Conservation (phyloP, 2,797 vertebrate species). For the Brachymystax lenok region DNA sequence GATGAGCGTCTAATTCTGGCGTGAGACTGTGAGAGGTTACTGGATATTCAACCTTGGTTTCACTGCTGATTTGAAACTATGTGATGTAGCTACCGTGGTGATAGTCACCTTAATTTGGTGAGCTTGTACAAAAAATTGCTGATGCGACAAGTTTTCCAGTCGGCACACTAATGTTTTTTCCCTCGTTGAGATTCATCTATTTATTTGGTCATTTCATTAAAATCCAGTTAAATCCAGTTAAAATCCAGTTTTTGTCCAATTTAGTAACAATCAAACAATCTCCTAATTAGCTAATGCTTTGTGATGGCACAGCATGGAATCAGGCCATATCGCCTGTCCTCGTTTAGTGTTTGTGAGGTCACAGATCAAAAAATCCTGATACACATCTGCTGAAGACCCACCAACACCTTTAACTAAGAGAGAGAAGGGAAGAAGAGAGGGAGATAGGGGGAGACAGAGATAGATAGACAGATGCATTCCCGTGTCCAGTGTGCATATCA, state of each 20-base stretch:
- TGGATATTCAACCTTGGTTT: neutral
- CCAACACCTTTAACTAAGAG: slow-evolving; percentile 18
- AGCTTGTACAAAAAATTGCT: neutral
- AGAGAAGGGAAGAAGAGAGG: slow-evolving; percentile 15
- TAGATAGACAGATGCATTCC: slow-evolving; percentile 48
- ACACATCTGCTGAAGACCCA: slow-evolving; percentile 11
- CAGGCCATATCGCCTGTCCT: neutral
- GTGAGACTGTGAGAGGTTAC: neutral
- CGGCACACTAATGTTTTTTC: neutral
- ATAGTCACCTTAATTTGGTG: neutral
- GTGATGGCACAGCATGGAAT: neutral
- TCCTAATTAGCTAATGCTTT: neutral
- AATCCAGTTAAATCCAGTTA: neutral
- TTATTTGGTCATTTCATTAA: neutral
- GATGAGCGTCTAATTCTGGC: too few species aligned
- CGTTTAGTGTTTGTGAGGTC: neutral
- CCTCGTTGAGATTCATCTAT: neutral
- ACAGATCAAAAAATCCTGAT: neutral
- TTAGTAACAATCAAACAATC: neutral
- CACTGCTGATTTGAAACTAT: neutral
- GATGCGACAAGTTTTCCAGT: neutral
- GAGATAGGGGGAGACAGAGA: slow-evolving; percentile 22
- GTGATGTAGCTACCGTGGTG: neutral
- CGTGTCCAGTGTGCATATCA: slow-evolving; percentile 52
- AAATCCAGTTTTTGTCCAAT: neutral